Base-by-base conservation (phyloP, 2,888 invertebrate genomes). In the Emmelina monodactyla region DNA sequence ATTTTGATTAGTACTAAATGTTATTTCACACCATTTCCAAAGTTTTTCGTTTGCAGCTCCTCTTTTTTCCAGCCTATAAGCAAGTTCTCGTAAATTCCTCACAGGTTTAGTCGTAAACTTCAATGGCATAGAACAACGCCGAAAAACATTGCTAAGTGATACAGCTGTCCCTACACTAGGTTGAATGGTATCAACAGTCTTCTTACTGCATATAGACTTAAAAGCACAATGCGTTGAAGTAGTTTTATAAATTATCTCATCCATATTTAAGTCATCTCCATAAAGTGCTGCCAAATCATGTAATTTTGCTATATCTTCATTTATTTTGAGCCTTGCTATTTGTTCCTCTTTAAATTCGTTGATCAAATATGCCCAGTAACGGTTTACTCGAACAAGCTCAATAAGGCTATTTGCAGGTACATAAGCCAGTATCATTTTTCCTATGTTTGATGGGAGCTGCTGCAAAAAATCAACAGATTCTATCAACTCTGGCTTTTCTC, bases 311-410 rank as follows among this genome's bases (percentile, higher is more conserved):
- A 59, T 44, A 10, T 76, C 75, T 1, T 43, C 35, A 25, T 65
- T 39, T 13, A 76, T 56, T 41, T 69, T 76, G 13, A 43, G 45
- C 31, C 66, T 56, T 1, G 63, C 56, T 1, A 46, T 35, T 0
- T 58, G 6, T 44, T 78, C 78, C 0, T 55, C 44, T 14, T 51
- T 51, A 1, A 60, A 47, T 29, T 78, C 76, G 0, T 75, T 76
- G 0, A 75, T 58, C 0, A 78, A 46, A 32, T 56, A 72, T 1
- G 66, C 58, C 78, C 76, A 78, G 39, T 78, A 78, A 33, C 58
- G 69, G 40, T 78, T 78, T 1, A 78, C 71, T 1, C 51, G 51
- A 2, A 66, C 61, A 19, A 58, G 70, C 0, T 70, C 69, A 1
- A 30, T 42, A 1, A 71, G 50, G 22, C 61, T 57, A 0, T 51